phyloP scores from a whole-genome alignment of 2,113 vertebrate genomes.

The Gymnocephalus cernua region DNA sequence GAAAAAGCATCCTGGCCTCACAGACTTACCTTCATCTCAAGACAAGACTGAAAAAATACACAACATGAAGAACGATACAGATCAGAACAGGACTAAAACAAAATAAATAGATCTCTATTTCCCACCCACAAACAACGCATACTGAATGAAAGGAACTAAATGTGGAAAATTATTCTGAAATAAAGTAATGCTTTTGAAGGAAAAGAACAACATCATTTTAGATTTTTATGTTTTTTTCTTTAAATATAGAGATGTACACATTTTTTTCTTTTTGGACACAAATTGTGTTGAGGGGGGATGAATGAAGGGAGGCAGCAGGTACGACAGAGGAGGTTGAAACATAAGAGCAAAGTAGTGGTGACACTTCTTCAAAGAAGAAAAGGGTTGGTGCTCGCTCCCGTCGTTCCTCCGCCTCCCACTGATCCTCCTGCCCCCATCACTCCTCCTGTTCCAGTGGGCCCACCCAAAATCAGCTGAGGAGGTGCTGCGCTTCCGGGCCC shows the following conservation, averaged over 20 bases:
- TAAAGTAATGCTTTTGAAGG: slow-evolving; percentile 75
- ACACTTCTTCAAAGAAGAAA: slow-evolving; percentile 86
- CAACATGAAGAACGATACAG: slow-evolving; percentile 56
- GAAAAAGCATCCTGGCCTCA: slow-evolving; percentile 50
- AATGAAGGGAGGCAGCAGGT: slow-evolving; percentile 70
- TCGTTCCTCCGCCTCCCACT: slow-evolving; percentile 79
- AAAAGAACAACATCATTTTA: slow-evolving; percentile 65
- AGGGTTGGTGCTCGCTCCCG: slow-evolving; percentile 86
- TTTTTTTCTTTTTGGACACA: slow-evolving; percentile 78
- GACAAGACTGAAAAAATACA: slow-evolving; percentile 62
- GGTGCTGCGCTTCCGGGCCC: slow-evolving; percentile 74
- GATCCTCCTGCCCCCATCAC: slow-evolving; percentile 81
- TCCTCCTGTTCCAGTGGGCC: slow-evolving; percentile 76
- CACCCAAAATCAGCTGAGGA: slow-evolving; percentile 89
- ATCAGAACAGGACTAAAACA: slow-evolving; percentile 67
- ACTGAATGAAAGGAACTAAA: slow-evolving; percentile 72
- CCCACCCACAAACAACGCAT: slow-evolving; percentile 61
- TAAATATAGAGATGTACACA: slow-evolving; percentile 84
- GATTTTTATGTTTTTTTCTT: slow-evolving; percentile 78
- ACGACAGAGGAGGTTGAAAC: slow-evolving; percentile 63
- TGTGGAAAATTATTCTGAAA: slow-evolving; percentile 64
- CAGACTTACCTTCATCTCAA: slow-evolving; percentile 69
- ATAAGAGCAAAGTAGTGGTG: slow-evolving; percentile 58
- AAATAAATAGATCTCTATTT: slow-evolving; percentile 83
- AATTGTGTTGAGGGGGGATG: slow-evolving; percentile 66